A percentile compares a stretch with the other conserved stretches of the same genome.
Conservation (phyloP, 2,113 vertebrate species). For the Misgurnus mizolepis region DNA sequence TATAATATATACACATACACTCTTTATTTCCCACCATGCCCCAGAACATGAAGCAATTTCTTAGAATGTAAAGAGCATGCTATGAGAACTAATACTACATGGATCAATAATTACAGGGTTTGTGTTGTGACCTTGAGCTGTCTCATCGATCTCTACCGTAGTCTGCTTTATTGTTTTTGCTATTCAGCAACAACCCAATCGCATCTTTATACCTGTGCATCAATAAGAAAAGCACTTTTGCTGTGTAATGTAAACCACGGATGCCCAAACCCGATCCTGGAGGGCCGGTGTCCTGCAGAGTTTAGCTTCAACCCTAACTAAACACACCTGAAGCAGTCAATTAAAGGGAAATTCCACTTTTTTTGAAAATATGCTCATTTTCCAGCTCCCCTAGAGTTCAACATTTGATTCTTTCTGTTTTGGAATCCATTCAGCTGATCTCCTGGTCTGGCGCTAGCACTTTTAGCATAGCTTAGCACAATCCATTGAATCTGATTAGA, state of each 20-base stretch:
- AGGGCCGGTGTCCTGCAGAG: too few species aligned
- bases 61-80: slow-evolving; percentile 22
- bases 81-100: slow-evolving; percentile 9
- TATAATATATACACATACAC: slow-evolving; percentile 9
- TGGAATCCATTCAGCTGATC: too few species aligned
- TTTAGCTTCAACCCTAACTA: too few species aligned
- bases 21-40: background rate
- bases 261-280: too few species aligned
- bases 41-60: slow-evolving; percentile 16
- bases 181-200: slow-evolving; percentile 21
- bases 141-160: slow-evolving; percentile 11
- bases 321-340: too few species aligned
- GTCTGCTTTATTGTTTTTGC: slow-evolving; percentile 31
- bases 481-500: too few species aligned
- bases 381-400: too few species aligned
- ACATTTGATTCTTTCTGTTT: too few species aligned
- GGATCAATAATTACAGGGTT: slow-evolving; percentile 41
- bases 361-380: too few species aligned
- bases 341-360: too few species aligned
- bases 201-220: background rate
- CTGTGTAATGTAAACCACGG: background rate
- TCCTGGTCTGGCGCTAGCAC: too few species aligned
- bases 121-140: slow-evolving; percentile 47
- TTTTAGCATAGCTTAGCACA: too few species aligned
- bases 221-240: slow-evolving; percentile 2